Evolutionary conservation across 2,797 vertebrate species (phyloP).

Genomic region (Antrozous pallidus): DNA sequence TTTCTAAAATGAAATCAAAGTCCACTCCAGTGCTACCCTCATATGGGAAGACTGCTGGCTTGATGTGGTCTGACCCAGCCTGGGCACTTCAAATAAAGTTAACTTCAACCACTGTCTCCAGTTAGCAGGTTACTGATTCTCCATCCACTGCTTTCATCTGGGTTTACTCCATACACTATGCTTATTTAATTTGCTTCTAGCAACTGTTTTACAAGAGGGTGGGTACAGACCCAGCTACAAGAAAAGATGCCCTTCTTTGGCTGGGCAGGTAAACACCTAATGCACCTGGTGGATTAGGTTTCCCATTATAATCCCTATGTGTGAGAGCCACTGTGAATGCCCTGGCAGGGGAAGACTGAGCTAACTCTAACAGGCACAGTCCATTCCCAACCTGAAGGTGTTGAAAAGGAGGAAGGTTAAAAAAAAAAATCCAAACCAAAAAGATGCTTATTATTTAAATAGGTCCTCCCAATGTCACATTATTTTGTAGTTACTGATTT

Average conservation of each 20-base stretch:
- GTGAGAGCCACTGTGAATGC: background rate
- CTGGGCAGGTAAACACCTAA: background rate
- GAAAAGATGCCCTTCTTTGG: conserved; percentile 18
- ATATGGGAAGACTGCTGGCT: background rate
- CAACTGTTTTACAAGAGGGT: conserved; percentile 57
- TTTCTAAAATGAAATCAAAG: conserved; percentile 55
- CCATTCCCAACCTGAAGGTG: background rate
- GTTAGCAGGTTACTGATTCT: conserved; percentile 58
- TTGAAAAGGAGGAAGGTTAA: background rate
- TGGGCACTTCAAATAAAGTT: conserved; percentile 52
- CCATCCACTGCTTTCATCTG: conserved; percentile 65
- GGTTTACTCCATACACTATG: background rate
- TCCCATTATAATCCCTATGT: background rate
- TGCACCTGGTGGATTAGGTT: background rate
- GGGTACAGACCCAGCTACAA: conserved; percentile 4
- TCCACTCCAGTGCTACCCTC: background rate
- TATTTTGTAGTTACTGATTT: conserved; percentile 17
- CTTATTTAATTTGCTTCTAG: conserved; percentile 57
- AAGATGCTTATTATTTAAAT: background rate
- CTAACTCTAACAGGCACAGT: background rate
- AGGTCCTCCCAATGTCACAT: background rate
- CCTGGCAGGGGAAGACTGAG: background rate
- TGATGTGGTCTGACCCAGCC: conserved; percentile 65
- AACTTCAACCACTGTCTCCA: conserved; percentile 53
- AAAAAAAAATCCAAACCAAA: background rate